These are phyloP conservation scores for Nesidiocoris tenuis DNA, from an alignment of 2,888 invertebrate genomes.

Conservation along the genomic window DNA sequence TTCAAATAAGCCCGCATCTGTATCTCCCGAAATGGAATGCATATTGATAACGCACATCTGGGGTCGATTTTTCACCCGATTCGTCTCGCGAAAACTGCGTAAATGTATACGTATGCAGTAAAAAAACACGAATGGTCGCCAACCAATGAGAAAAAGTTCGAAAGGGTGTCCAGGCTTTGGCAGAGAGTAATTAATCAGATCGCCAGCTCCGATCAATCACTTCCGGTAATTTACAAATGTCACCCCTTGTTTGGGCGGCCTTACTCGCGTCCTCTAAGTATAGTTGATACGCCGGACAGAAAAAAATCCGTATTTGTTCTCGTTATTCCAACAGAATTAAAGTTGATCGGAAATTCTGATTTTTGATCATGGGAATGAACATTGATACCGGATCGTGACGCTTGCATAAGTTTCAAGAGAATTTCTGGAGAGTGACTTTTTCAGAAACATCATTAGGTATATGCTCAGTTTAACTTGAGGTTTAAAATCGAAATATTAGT, in stretches of 20 bases:
- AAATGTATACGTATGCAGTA: neutral
- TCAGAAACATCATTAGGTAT: no score
- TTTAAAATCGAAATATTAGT: no score
- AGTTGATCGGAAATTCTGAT: neutral
- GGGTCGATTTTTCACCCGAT: no score
- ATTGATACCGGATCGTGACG: neutral
- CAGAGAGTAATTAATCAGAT: slow-evolving; percentile 33
- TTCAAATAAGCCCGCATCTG: no score
- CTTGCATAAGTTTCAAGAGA: no score
- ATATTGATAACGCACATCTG: no score
- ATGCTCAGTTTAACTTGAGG: no score
- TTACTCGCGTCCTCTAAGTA: neutral
- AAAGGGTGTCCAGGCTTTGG: neutral
- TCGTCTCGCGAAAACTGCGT: no score
- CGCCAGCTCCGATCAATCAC: slow-evolving; percentile 23
- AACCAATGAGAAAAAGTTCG: neutral
- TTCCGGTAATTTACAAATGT: slow-evolving; percentile 42
- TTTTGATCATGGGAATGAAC: neutral
- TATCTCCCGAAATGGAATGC: no score
- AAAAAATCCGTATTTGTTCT: neutral
- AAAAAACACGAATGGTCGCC: neutral
- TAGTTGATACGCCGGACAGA: neutral
- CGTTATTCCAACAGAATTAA: neutral
- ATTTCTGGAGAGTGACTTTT: no score
- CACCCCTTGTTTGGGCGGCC: slow-evolving; percentile 30